phyloP scores from a whole-genome alignment of 2,888 invertebrate species.

The Nemapogon koenigi region DNA sequence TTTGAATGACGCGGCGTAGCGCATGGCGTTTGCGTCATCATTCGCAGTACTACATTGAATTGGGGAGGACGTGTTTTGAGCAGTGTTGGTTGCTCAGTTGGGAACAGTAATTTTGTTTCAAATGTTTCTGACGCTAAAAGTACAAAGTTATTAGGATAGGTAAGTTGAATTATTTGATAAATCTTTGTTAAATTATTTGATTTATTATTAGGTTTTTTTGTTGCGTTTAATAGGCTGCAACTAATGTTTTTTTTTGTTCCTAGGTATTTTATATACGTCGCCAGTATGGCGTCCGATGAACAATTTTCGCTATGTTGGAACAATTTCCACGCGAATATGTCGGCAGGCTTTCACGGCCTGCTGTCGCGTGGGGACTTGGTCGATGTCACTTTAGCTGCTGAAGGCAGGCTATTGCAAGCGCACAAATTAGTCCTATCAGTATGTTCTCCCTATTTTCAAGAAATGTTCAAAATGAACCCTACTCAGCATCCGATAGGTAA shows the following conservation, averaged over 20 bases:
- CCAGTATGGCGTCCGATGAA: constrained; percentile 76
- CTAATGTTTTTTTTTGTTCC: too few relatives aligned
- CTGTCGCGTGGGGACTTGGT: constrained; percentile 73
- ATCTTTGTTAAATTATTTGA: constrained; percentile 1
- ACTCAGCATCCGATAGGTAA: constrained; percentile 73
- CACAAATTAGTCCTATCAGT: constrained; percentile 76
- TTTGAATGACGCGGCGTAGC: constrained; percentile 42
- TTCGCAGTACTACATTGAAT: constrained; percentile 45
- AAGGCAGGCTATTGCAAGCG: constrained; percentile 73
- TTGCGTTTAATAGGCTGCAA: neutral
- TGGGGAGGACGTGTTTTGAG: constrained; percentile 48
- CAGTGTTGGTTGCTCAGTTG: constrained; percentile 31
- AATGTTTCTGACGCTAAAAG: constrained; percentile 58
- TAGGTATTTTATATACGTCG: constrained; percentile 46
- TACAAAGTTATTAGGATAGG: constrained; percentile 59
- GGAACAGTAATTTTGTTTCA: constrained; percentile 42
- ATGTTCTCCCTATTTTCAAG: constrained; percentile 76
- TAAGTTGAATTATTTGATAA: constrained; percentile 19
- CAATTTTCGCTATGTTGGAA: constrained; percentile 79
- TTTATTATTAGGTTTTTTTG: neutral
- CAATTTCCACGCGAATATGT: constrained; percentile 76
- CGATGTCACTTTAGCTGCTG: constrained; percentile 74
- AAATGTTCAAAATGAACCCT: constrained; percentile 75
- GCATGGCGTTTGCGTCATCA: constrained; percentile 57
- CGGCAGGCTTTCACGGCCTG: constrained; percentile 74